These are phyloP conservation scores for Tanypteryx hageni DNA, from an alignment of 2,888 invertebrate species.

Conservation along the genomic window DNA sequence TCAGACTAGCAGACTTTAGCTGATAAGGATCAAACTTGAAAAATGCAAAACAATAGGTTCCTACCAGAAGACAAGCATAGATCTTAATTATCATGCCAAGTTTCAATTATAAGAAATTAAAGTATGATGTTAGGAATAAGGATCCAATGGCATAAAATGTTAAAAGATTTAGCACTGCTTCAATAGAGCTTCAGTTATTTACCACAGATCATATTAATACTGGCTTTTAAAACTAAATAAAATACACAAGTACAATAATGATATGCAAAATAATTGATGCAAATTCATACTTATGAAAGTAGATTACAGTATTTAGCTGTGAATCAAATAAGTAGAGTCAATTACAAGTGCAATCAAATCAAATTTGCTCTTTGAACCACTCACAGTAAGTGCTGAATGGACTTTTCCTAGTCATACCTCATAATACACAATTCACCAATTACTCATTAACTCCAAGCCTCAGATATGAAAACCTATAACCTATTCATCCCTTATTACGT, in stretches of 20 bases:
- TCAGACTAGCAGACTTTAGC: background rate
- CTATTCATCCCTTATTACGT: constrained; percentile 25
- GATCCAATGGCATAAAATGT: background rate
- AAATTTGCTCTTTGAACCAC: constrained; percentile 27
- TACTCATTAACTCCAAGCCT: background rate
- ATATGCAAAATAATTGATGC: too few relatives aligned
- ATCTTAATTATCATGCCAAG: constrained; percentile 9
- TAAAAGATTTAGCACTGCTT: too few relatives aligned
- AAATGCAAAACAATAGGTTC: constrained; percentile 7
- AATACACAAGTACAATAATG: too few relatives aligned
- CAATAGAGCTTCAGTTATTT: too few relatives aligned
- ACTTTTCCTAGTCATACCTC: constrained; percentile 17
- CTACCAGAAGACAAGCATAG: constrained; percentile 12
- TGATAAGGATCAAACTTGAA: constrained; percentile 10
- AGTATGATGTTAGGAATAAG: background rate
- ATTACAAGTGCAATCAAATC: background rate
- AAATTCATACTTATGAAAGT: too few relatives aligned
- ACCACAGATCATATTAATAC: too few relatives aligned
- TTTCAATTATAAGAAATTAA: constrained; percentile 31
- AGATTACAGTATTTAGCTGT: too few relatives aligned
- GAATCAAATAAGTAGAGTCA: background rate
- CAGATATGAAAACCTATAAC: constrained; percentile 8
- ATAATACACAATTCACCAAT: constrained; percentile 7
- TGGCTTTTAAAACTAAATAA: too few relatives aligned
- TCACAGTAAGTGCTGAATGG: background rate